phyloP scores from a whole-genome alignment of 2,113 vertebrate genomes.

The Cyphomyrus plagiostoma region DNA sequence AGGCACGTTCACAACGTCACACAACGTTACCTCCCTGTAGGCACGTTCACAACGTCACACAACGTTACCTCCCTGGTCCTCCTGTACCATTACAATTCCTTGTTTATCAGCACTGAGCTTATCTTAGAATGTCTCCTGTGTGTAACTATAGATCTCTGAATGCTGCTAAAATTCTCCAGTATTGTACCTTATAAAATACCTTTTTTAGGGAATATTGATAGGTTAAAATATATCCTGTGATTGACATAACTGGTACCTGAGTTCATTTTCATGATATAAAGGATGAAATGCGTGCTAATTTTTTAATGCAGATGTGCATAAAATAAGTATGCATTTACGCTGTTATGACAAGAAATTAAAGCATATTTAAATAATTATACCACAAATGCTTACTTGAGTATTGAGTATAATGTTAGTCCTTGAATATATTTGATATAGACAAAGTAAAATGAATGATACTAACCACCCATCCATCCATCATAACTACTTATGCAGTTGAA shows the following conservation, averaged over 20 bases:
- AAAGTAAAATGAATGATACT: background rate
- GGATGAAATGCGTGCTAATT: background rate
- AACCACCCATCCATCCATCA: background rate
- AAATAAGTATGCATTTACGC: background rate
- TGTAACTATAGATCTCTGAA: background rate
- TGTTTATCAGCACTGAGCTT: background rate
- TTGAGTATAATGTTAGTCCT: background rate
- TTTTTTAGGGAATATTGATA: background rate
- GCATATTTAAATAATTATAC: background rate
- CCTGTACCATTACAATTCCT: background rate
- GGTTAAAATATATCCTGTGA: background rate
- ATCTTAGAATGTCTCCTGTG: background rate
- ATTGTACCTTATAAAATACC: background rate
- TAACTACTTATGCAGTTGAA: background rate
- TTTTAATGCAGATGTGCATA: background rate
- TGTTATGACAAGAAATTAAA: background rate
- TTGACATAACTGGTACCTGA: background rate
- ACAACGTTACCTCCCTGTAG: slow-evolving; percentile 49
- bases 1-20: slow-evolving; percentile 19
- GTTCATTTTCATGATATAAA: background rate
- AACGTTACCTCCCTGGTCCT: slow-evolving; percentile 1
- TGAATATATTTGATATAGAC: background rate
- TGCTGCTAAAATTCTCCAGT: background rate
- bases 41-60: slow-evolving; percentile 25
- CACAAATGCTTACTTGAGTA: background rate